Percentiles rank a stretch among this genome's conserved stretches.
phyloP scores from a whole-genome alignment of 2,888 invertebrate species.

The Chloroclysta siterata region DNA sequence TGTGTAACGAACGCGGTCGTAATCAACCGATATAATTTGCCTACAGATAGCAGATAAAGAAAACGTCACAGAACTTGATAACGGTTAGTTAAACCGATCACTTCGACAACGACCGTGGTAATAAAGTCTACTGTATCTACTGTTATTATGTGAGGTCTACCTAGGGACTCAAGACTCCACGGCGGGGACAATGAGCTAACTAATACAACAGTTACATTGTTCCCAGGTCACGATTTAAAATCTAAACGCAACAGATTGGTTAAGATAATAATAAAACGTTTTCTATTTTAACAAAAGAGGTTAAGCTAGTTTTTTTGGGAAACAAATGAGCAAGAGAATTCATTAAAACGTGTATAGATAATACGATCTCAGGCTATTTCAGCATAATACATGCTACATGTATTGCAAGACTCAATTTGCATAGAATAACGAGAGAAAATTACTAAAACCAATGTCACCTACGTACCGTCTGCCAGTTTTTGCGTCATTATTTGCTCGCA shows the following conservation, averaged over 20 bases:
- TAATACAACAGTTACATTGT: slow-evolving; percentile 28
- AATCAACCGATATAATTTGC: slow-evolving; percentile 65
- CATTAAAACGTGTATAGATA: too few species aligned
- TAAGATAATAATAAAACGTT: slow-evolving; percentile 6
- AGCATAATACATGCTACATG: not conserved
- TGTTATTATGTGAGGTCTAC: slow-evolving; percentile 7
- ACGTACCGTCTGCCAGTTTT: slow-evolving; percentile 28
- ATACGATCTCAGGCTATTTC: too few species aligned
- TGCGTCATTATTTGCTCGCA: slow-evolving; percentile 2
- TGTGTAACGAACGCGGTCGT: slow-evolving; percentile 60
- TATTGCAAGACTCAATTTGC: slow-evolving; percentile 14
- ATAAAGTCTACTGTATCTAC: slow-evolving; percentile 39
- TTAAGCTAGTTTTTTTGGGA: not conserved
- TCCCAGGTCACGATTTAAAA: slow-evolving; percentile 19
- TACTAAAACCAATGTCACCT: slow-evolving; percentile 36
- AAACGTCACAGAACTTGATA: slow-evolving; percentile 75
- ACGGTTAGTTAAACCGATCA: slow-evolving; percentile 51
- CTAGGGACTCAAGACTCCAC: slow-evolving; percentile 23
- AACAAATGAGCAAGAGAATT: not conserved
- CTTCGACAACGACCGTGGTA: slow-evolving; percentile 47
- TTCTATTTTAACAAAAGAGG: slow-evolving; percentile 11
- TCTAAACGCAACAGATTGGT: slow-evolving; percentile 9
- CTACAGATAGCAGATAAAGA: slow-evolving; percentile 71
- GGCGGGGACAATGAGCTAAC: slow-evolving; percentile 34
- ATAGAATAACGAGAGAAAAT: slow-evolving; percentile 34